Base-by-base conservation (phyloP, 2,888 invertebrate genomes). In the Cremastinae sp. region DNA sequence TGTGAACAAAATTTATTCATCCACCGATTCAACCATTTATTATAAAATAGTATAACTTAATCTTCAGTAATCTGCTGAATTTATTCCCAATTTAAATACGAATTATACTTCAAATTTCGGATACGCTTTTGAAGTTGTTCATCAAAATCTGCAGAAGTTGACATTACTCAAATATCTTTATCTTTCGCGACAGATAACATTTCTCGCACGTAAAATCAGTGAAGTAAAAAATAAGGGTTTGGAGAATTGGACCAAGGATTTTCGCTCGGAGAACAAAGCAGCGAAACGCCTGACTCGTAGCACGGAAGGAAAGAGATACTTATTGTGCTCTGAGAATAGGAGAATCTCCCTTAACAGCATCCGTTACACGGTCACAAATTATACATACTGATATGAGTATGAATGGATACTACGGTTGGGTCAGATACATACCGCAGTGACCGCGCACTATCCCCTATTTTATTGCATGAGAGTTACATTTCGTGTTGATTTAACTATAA, bases 331-430 rank as follows among this genome's bases (percentile, higher is more conserved):
- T 28, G 35, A 56, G 61, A 75, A 35, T 73, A 66, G 70, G 70
- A 68, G 74, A 62, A 39, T 59, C 73, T 78, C 75, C 78, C 78
- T 74, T 71, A 76, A 78, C 75, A 78, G 76, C 78, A 78, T 76
- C 76, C 75, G 75, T 59, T 68, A 74, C 74, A 64, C 41, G 71
- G 65, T 71, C 62, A 70, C 74, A 76, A 78, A 78, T 78, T 78
- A 78, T 76, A 74, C 71, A 78, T 76, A 55, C 70, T 64, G 75
- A 76, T 78, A 78, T 74, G 78, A 78, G 76, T 74, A 76, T 71
- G 70, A 78, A 78, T 76, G 70, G 68, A 64, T 55, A 55, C 45
- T 62, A 49, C 41, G 66, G 66, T 66, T 56, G 55, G 71, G 28
- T 49, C n/a, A n/a, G n/a, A 62, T 56, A 28, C 68, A 14, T 53